Percentiles rank a stretch among this genome's conserved stretches.
Evolutionary conservation across 30 jellyfish, hydroid and myxozoan genomes (phyloP).

Genomic region (Pelagia noctiluca): DNA sequence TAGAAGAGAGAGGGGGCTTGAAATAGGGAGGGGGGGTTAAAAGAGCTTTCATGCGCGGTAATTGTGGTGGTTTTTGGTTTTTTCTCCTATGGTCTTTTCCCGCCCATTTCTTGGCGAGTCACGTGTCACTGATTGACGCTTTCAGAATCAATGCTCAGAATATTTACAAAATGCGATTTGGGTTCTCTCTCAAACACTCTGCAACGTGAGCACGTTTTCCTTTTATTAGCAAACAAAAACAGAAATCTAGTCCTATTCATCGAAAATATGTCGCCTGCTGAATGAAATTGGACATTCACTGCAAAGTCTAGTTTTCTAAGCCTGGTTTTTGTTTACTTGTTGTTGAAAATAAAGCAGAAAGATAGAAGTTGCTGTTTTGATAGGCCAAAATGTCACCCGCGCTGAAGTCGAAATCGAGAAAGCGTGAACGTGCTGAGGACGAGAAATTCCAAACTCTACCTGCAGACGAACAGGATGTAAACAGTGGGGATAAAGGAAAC

Average conservation of each 20-base stretch:
- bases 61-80: background rate
- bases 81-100: background rate
- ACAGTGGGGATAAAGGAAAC: constrained; percentile 52
- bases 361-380: background rate
- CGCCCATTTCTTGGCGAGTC: constrained; percentile 9
- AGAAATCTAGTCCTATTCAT: too few relatives aligned
- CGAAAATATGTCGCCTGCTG: too few relatives aligned
- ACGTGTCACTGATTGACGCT: background rate
- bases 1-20: background rate
- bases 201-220: too few relatives aligned
- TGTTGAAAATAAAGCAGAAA: too few relatives aligned
- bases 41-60: too few relatives aligned
- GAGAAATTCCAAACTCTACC: constrained; percentile 45
- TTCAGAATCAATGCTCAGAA: background rate
- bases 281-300: too few relatives aligned
- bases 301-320: too few relatives aligned
- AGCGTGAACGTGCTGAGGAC: constrained; percentile 68
- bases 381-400: constrained; percentile 88
- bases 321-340: too few relatives aligned
- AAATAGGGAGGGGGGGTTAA: background rate
- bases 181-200: too few relatives aligned
- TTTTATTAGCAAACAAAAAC: too few relatives aligned
- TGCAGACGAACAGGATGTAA: constrained; percentile 38
- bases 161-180: background rate
- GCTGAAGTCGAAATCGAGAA: constrained; percentile 74